Percentiles rank a stretch among this genome's conserved stretches.
Evolutionary conservation across 2,113 vertebrate genomes (phyloP).

Genomic region (Mixornis gularis): DNA sequence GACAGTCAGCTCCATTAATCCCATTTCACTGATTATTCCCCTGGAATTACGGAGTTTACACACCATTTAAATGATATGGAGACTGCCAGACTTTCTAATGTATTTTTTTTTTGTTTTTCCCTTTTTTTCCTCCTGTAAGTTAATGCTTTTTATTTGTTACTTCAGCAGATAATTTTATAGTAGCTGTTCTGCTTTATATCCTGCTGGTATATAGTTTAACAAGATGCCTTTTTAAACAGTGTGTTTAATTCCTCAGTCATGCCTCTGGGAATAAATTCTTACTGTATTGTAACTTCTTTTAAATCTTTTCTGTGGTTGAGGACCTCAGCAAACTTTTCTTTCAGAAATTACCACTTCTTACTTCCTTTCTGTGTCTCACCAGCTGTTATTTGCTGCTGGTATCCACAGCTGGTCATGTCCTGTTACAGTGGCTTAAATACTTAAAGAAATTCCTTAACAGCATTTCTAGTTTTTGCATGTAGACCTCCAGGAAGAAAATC

Average conservation of each 20-base stretch:
- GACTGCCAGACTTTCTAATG: background rate
- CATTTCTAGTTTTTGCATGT: background rate
- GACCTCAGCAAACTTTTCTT: background rate
- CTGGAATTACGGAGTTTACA: background rate
- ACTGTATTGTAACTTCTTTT: background rate
- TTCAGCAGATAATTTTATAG: slow-evolving; percentile 16
- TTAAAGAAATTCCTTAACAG: background rate
- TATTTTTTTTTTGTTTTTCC: background rate
- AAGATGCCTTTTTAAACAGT: slow-evolving; percentile 18
- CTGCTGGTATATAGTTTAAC: slow-evolving; percentile 9
- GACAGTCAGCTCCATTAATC: background rate
- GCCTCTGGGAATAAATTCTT: background rate
- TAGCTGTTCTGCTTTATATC: slow-evolving; percentile 24
- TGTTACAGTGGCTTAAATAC: background rate
- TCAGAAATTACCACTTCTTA: background rate
- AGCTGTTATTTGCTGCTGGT: background rate
- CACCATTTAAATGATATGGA: background rate
- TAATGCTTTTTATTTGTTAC: slow-evolving; percentile 22
- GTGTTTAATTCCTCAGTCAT: slow-evolving; percentile 30
- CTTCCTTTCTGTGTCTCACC: background rate
- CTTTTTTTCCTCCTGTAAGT: background rate
- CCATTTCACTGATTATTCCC: background rate
- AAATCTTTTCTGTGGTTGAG: background rate
- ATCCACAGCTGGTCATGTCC: background rate
- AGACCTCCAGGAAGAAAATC: background rate